These are phyloP conservation scores for Liodrosophila aerea DNA, from an alignment of 2,888 invertebrate species.

Conservation along the genomic window DNA sequence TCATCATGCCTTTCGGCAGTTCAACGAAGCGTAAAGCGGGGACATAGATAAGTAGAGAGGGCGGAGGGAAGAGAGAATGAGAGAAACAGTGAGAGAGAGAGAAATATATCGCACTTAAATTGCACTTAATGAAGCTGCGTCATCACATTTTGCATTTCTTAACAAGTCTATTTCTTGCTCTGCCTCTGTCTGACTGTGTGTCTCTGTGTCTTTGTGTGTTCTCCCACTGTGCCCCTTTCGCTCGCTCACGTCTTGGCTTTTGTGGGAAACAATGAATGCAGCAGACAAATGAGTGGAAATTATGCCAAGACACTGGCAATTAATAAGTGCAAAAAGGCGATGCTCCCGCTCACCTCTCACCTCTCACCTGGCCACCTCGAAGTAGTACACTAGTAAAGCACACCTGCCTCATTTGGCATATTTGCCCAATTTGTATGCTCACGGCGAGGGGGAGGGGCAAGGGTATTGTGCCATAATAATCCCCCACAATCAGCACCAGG, in stretches of 20 bases:
- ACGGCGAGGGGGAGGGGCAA: background rate
- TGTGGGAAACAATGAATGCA: conserved; percentile 62
- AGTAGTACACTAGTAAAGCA: too few species aligned
- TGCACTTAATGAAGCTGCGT: conserved; percentile 77
- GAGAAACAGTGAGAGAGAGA: conserved; percentile 27
- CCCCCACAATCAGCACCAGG: conserved; percentile 48
- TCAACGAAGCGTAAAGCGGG: conserved; percentile 37
- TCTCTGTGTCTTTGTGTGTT: background rate
- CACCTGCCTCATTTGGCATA: conserved; percentile 38
- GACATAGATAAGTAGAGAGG: conserved; percentile 7
- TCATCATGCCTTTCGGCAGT: conserved; percentile 70
- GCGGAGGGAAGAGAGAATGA: background rate
- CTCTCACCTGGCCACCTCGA: conserved; percentile 45
- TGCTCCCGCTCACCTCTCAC: too few species aligned
- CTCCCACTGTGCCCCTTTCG: background rate
- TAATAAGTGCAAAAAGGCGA: conserved; percentile 68
- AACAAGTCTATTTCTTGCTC: conserved; percentile 8
- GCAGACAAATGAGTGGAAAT: conserved; percentile 76
- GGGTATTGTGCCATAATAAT: conserved; percentile 57
- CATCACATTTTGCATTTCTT: conserved; percentile 76
- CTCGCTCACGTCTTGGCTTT: conserved; percentile 53
- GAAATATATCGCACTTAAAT: conserved; percentile 76
- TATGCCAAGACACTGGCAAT: conserved; percentile 77
- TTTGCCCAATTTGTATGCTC: conserved; percentile 57
- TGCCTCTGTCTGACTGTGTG: background rate